Conservation (phyloP, 92 coral and sea anemone genomes). For the Zoanthus sansibaricus region DNA sequence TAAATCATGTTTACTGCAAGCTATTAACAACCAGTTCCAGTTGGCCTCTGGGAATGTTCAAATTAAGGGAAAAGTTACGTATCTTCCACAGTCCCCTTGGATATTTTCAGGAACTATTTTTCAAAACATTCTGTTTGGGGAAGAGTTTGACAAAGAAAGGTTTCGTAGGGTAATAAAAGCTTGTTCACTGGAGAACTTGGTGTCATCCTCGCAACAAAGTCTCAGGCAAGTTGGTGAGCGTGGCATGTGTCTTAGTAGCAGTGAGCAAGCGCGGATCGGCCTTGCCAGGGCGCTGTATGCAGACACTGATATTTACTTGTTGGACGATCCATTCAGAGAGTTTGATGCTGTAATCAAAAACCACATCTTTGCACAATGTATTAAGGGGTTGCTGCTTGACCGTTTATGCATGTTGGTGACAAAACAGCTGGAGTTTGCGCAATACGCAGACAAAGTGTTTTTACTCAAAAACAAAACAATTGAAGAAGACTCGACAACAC, state of each 20-base stretch:
- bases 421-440: conserved; percentile 14
- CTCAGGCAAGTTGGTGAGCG: conserved; percentile 28
- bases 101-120: conserved; percentile 43
- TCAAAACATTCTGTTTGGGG: conserved; percentile 37
- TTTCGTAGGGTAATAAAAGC: conserved; percentile 15
- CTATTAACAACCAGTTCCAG: conserved; percentile 11
- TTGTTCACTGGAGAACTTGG: conserved; percentile 17
- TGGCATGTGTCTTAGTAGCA: conserved; percentile 29
- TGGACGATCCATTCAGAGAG: conserved; percentile 32
- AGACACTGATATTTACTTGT: conserved; percentile 30
- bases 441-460: not conserved
- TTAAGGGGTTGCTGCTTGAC: conserved; percentile 13
- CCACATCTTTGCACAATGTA: conserved; percentile 14
- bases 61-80: not conserved
- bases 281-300: conserved; percentile 38
- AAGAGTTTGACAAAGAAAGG: conserved; percentile 19
- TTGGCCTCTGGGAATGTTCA: not conserved
- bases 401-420: conserved; percentile 24
- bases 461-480: conserved; percentile 17
- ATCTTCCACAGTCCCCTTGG: conserved; percentile 35
- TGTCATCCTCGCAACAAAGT: not conserved
- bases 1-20: conserved; percentile 31
- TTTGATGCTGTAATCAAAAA: not conserved
- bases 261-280: conserved; percentile 13
- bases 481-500: not conserved